These are phyloP conservation scores for Mellilla xanthometata DNA, from an alignment of 2,888 invertebrate genomes.

Conservation along the genomic window DNA sequence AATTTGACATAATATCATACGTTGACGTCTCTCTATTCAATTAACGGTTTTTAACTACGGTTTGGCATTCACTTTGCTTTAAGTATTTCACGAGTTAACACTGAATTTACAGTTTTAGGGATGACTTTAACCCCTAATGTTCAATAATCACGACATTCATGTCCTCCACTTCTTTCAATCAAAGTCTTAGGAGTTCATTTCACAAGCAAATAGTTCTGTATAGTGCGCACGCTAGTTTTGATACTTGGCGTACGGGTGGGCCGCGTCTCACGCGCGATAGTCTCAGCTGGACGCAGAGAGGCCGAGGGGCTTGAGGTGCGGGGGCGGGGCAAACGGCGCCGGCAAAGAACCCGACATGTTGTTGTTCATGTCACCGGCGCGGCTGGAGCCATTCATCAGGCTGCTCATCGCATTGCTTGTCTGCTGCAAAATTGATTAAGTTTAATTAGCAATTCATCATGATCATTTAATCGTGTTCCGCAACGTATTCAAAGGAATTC, in stretches of 20 bases:
- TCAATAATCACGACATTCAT: too few relatives aligned
- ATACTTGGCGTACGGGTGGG: slow-evolving; percentile 74
- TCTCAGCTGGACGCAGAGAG: slow-evolving; percentile 86
- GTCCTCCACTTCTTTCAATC: too few relatives aligned
- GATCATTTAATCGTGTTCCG: too few relatives aligned
- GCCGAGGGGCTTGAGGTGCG: slow-evolving; percentile 83
- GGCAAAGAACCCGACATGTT: slow-evolving; percentile 84
- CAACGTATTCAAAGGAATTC: too few relatives aligned
- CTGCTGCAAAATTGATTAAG: slow-evolving; percentile 48
- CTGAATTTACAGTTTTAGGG: slow-evolving; percentile 23
- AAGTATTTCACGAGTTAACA: slow-evolving; percentile 32
- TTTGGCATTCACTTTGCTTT: slow-evolving; percentile 67
- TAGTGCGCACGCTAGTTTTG: slow-evolving; percentile 54
- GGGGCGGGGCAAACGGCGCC: slow-evolving; percentile 70
- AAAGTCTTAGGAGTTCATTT: too few relatives aligned
- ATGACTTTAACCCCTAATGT: too few relatives aligned
- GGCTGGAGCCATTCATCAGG: slow-evolving; percentile 80
- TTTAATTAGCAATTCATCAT: slow-evolving; percentile 2
- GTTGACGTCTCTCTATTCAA: not conserved
- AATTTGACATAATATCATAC: slow-evolving; percentile 18
- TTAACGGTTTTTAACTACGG: slow-evolving; percentile 41
- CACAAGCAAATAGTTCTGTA: not conserved
- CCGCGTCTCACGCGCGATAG: slow-evolving; percentile 72
- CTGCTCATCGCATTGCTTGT: slow-evolving; percentile 69
- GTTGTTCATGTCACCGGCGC: slow-evolving; percentile 86